Evolutionary conservation across 2,113 vertebrate genomes (phyloP), one percentile per base, ranked within the genome.

Genomic region (Chrysemys picta): DNA sequence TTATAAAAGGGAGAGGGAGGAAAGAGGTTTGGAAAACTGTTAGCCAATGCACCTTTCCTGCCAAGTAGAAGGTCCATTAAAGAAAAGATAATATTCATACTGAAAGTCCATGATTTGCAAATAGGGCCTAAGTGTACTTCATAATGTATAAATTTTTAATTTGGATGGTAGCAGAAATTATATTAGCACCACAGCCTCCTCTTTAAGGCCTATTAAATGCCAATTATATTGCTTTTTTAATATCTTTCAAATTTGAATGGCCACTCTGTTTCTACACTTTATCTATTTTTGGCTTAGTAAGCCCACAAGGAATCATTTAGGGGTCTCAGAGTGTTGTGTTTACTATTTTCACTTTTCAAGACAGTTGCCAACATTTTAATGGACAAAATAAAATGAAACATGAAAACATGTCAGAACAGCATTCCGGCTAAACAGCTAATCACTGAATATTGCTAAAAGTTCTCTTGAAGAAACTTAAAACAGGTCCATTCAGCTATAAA

Each of bases 311-410:
- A 94, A 76, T 29, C 12, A 75, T 89, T 91, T 13, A 19, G 17
- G 2, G 1, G 1, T 21, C 62, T 85, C 50, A 87, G 56, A 95
- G 80, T 87, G 62, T 5, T 6, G 3, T 89, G 35, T 82, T 72
- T 91, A 57, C 10, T 80, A 38, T 87, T 91, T 87, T 59, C 22
- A 65, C 2, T 25, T 85, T 95, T 91, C 59, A 87, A 93, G 95
- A 93, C 3, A 82, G 35, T 87, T 89, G 80, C 53, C 56, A 88
- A 83, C 29, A 89, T 82, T 93, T 96, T 91, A 92, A 89, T 54
- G 16, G 38, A 83, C 38, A 90, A 2, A 94, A 93, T 72, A 91
- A 87, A 93, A 87, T 5, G 69, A 49, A 87, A 38, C 27, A 93
- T 87, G 62, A 89, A 91, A 91, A 92, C 89, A 72, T 2, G 90